phyloP scores from a whole-genome alignment of 2,797 vertebrate genomes.

The Numenius phaeopus region DNA sequence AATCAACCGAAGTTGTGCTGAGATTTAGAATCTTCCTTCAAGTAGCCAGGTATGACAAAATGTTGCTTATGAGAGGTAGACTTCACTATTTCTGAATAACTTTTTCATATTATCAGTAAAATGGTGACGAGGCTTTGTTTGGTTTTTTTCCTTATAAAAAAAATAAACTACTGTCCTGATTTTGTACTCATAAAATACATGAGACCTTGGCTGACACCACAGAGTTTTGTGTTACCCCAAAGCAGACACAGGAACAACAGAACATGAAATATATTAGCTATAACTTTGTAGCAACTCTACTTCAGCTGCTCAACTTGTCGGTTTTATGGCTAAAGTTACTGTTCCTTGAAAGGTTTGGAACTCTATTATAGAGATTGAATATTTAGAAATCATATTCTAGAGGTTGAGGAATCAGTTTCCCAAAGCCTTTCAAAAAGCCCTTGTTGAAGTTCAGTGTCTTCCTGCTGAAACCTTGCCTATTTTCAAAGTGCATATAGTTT shows the following conservation, averaged over 20 bases:
- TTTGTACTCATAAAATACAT: neutral
- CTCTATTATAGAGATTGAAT: neutral
- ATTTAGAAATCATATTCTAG: neutral
- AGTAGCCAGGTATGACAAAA: fast-evolving
- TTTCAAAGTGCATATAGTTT: neutral
- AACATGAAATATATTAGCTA: neutral
- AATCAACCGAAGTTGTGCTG: neutral
- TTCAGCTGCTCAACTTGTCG: neutral
- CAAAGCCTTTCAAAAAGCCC: neutral
- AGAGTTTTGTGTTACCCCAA: neutral
- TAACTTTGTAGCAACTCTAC: neutral
- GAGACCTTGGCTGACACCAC: neutral
- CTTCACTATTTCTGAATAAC: neutral
- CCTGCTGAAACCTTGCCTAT: neutral
- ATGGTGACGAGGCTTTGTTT: fast-evolving
- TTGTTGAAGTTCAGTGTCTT: fast-evolving
- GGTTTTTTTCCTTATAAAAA: neutral
- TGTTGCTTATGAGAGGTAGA: neutral
- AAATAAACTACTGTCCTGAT: neutral
- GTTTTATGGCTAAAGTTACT: neutral
- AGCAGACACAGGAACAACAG: neutral
- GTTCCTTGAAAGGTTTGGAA: neutral
- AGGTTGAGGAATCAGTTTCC: neutral
- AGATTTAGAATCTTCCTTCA: neutral
- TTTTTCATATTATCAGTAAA: neutral